These are phyloP conservation scores for Sciaenops ocellatus DNA, from an alignment of 2,797 vertebrate genomes.

Conservation along the genomic window DNA sequence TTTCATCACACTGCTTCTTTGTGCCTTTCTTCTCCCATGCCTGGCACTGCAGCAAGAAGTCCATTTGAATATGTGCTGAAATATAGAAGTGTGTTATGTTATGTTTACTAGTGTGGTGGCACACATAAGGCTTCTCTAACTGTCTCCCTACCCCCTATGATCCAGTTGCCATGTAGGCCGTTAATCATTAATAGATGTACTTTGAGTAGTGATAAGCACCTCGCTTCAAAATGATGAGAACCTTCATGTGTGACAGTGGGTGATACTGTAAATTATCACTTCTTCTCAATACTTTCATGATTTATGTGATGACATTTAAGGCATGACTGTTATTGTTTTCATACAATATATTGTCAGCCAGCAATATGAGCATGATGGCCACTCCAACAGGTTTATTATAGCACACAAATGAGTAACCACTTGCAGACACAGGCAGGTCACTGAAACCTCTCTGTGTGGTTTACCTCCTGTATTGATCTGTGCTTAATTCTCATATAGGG, in stretches of 20 bases:
- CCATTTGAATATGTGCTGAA: conserved; percentile 10
- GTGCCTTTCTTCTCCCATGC: conserved; percentile 19
- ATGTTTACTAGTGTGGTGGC: background rate
- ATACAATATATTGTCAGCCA: background rate
- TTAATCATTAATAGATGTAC: conserved; percentile 71
- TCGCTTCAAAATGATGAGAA: conserved; percentile 51
- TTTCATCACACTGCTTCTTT: conserved; percentile 27
- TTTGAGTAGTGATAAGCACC: conserved; percentile 59
- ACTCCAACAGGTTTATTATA: background rate
- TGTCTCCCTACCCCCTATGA: conserved; percentile 1
- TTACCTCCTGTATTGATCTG: background rate
- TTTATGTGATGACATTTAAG: background rate
- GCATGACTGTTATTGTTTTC: background rate
- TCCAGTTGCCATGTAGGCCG: conserved; percentile 3
- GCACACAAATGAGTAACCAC: background rate
- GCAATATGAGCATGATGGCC: background rate
- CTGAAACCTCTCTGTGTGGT: background rate
- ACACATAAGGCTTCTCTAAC: background rate
- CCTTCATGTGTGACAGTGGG: background rate
- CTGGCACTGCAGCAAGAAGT: background rate
- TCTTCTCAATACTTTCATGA: background rate
- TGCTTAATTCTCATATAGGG: background rate
- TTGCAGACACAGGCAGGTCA: background rate
- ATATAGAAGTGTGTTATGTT: conserved; percentile 13
- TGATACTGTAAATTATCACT: conserved; percentile 4